Evolutionary conservation across 2,113 vertebrate species (phyloP), one percentile per base, ranked within the genome.

Genomic region (Austrofundulus limnaeus): DNA sequence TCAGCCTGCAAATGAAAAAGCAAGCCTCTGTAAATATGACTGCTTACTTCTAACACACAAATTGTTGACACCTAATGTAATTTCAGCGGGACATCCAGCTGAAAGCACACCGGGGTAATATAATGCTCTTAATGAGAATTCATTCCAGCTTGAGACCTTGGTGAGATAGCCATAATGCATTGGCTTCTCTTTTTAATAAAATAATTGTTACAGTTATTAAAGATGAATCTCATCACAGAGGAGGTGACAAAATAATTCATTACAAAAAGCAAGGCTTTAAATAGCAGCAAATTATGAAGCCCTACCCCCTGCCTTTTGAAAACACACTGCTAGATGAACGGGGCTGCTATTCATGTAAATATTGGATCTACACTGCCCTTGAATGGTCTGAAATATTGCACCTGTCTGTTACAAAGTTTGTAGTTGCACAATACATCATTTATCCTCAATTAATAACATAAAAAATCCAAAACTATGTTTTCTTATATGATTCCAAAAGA

Each of bases 141-240:
- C 83, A 86, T 88, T 80, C 81, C 83, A 85, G 75, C 81, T 84
- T 76, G 70, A 91, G 87, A 89, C 88, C 90, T 88, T 65, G 75
- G 64, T 11, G 62, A 89, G 89, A 92, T 90, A 90, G 89, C 90
- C 87, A 74, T 90, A 91, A 90, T 87, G 87, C 85, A 88, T 81
- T 28, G 70, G 84, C 87, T 88, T 87, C 85, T 86, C 83, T 84
- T 88, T 91, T 91, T 88, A 90, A 92, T 92, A 91, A 92, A 92
- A 92, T 92, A 92, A 92, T 90, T 92, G 89, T 92, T 90, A 88
- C 88, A 85, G 90, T 93, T 93, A 92, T 92, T 92, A 92, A 93
- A 92, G 91, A 92, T 90, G 84, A 93, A 92, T 91, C 90, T 92
- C 90, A 91, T 92, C 90, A 90, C 85, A 86, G 87, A 78, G 82